phyloP scores from a whole-genome alignment of 2,888 invertebrate genomes.

The Opisthograptis luteolata region DNA sequence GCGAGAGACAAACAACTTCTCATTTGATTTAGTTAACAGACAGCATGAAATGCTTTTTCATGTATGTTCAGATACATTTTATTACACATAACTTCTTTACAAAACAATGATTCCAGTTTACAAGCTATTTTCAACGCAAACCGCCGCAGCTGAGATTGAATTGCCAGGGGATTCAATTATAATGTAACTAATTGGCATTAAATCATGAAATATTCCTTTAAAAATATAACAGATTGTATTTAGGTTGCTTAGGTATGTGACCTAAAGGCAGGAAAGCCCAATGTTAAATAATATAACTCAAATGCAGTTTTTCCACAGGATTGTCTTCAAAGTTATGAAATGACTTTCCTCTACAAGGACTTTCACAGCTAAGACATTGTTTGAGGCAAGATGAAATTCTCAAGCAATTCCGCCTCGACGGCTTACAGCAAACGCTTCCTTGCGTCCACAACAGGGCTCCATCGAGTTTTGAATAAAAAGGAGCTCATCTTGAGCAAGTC shows the following conservation, averaged over 20 bases:
- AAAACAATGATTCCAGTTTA: no score
- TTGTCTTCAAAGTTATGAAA: conserved; percentile 11
- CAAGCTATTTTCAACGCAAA: no score
- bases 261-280: no score
- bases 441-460: conserved; percentile 38
- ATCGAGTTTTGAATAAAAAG: conserved; percentile 48
- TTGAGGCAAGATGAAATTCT: conserved; percentile 49
- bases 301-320: conserved; percentile 14
- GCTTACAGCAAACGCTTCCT: conserved; percentile 42
- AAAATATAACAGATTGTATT: conserved; percentile 48
- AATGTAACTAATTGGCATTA: conserved; percentile 59
- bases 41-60: no score
- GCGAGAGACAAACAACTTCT: no score
- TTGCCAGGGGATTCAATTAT: conserved; percentile 35
- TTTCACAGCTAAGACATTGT: conserved; percentile 30
- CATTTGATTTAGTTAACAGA: no score
- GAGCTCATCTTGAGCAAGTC: conserved; percentile 43
- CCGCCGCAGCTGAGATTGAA: conserved; percentile 47
- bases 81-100: no score
- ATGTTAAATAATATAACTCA: conserved; percentile 21
- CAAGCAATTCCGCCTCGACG: conserved; percentile 49
- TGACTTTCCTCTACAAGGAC: conserved; percentile 10
- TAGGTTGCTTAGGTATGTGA: conserved; percentile 42
- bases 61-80: no score
- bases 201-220: conserved; percentile 48